Percentiles rank a stretch among this genome's conserved stretches.
These are phyloP conservation scores for Leptoteleia sp. DNA, from an alignment of 1,140 invertebrate genomes.

Conservation along the genomic window DNA sequence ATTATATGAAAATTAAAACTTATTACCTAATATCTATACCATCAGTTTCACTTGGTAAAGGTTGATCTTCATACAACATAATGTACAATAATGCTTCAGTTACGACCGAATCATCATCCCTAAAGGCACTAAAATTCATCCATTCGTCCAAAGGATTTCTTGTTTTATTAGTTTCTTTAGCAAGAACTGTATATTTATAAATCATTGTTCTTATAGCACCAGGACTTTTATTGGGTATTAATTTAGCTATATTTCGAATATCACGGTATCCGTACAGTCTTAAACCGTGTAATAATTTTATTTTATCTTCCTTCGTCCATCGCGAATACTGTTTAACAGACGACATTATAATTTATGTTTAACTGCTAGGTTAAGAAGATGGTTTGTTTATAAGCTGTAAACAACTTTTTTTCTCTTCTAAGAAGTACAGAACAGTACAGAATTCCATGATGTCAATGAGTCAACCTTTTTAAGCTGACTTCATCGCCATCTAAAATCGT, in stretches of 20 bases:
- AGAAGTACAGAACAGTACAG: too few relatives aligned
- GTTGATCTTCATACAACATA: slow-evolving; percentile 48
- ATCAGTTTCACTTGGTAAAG: slow-evolving; percentile 44
- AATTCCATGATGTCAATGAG: too few relatives aligned
- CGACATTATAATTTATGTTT: slow-evolving; percentile 4
- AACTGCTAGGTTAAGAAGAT: too few relatives aligned
- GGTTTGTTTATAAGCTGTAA: too few relatives aligned
- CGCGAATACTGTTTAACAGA: slow-evolving; percentile 26
- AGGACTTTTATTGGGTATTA: slow-evolving; percentile 50
- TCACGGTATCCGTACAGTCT: slow-evolving; percentile 51
- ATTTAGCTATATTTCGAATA: slow-evolving; percentile 38
- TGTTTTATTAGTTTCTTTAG: slow-evolving; percentile 8
- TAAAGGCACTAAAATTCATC: slow-evolving; percentile 31
- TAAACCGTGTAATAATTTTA: slow-evolving; percentile 46
- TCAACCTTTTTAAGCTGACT: too few relatives aligned
- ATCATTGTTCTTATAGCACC: slow-evolving; percentile 62
- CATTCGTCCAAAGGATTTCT: slow-evolving; percentile 54
- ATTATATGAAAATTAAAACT: too few relatives aligned
- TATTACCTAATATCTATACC: slow-evolving; percentile 44
- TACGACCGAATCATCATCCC: slow-evolving; percentile 38
- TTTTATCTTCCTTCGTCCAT: slow-evolving; percentile 57
- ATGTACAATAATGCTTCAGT: slow-evolving; percentile 59
- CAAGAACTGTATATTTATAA: slow-evolving; percentile 53
- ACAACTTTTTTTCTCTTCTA: too few relatives aligned
- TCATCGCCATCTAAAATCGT: too few relatives aligned